phyloP scores from a whole-genome alignment of 37 sponge, comb jelly and placozoan genomes.

The Crambe crambe region DNA sequence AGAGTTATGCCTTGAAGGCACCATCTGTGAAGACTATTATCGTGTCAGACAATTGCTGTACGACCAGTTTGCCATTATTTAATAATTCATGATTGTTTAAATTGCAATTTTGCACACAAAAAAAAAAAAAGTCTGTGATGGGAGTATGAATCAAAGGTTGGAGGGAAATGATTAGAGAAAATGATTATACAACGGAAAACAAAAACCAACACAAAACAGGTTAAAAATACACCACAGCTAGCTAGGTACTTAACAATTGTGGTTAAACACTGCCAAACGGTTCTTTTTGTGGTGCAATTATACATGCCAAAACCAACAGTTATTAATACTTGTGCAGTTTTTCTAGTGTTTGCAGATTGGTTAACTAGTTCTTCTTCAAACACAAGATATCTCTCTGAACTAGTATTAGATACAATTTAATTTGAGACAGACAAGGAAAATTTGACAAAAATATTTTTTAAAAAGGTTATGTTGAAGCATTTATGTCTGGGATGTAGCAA shows the following conservation, averaged over 20 bases:
- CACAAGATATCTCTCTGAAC: too few species aligned
- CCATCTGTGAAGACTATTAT: conserved; percentile 95
- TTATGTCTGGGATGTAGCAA: conserved; percentile 39
- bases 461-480: background rate
- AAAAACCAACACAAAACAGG: background rate
- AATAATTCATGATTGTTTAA: conserved; percentile 2
- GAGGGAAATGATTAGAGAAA: background rate
- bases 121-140: background rate
- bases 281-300: too few species aligned
- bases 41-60: conserved; percentile 87
- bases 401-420: too few species aligned
- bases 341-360: background rate
- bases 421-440: background rate
- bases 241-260: too few species aligned
- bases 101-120: background rate
- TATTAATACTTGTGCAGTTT: background rate
- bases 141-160: background rate
- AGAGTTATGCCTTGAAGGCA: conserved; percentile 87
- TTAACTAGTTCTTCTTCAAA: too few species aligned
- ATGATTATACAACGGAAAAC: background rate
- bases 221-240: too few species aligned
- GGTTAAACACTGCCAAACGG: too few species aligned
- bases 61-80: conserved; percentile 97
- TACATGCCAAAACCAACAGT: too few species aligned
- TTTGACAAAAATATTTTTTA: background rate